Percentiles rank a stretch among this genome's conserved stretches.
phyloP scores from a whole-genome alignment of 2,797 vertebrate genomes.

The Pantherophis vulpinus region DNA sequence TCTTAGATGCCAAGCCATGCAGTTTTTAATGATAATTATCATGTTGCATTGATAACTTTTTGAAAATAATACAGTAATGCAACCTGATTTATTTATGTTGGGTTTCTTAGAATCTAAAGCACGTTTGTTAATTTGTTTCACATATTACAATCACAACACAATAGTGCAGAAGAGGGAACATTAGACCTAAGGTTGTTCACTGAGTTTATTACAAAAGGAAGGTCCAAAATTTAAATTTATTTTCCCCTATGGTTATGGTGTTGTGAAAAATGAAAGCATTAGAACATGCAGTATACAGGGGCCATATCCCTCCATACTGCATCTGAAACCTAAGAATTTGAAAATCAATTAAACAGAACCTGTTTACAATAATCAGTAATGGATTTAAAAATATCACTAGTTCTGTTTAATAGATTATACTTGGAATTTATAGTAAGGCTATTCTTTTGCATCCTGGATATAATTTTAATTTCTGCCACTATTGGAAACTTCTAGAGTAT shows the following conservation, averaged over 20 bases:
- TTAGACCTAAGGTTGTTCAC: no score
- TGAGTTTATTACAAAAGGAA: no score
- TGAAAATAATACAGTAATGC: no score
- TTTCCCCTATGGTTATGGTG: no score
- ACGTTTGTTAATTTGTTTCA: no score
- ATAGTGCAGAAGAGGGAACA: no score
- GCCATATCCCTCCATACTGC: background rate
- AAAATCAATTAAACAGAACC: background rate
- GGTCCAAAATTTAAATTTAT: no score
- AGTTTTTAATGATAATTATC: background rate
- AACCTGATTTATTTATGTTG: no score
- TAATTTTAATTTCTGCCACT: background rate
- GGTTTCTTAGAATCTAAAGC: no score
- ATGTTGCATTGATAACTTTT: background rate
- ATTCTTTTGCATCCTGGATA: background rate
- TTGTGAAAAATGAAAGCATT: no score
- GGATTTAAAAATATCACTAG: background rate
- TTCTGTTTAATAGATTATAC: background rate
- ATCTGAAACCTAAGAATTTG: background rate
- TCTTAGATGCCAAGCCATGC: background rate
- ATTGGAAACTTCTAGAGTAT: background rate
- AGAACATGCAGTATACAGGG: background rate
- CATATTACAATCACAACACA: no score
- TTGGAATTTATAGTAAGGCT: background rate
- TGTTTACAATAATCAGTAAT: background rate